Evolutionary conservation across 2,797 vertebrate genomes (phyloP).

Genomic region (Sebastes taczanowskii): DNA sequence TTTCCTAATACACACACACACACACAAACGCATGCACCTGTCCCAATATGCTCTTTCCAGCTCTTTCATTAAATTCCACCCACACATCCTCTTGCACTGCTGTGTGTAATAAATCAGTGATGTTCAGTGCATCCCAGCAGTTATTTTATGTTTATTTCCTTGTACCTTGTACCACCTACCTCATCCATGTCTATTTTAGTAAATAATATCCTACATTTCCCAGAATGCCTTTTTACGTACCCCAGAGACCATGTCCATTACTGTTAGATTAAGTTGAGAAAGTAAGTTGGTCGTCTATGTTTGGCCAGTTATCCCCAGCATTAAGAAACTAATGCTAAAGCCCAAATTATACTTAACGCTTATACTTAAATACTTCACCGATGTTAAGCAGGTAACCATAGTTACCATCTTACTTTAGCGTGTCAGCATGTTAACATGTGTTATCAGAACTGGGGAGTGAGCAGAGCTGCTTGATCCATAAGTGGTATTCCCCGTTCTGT

Average conservation of each 20-base stretch:
- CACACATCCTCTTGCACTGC: slow-evolving; percentile 12
- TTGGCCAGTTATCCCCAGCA: not conserved
- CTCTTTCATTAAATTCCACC: slow-evolving; percentile 39
- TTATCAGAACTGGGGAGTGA: too few relatives aligned
- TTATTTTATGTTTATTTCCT: slow-evolving; percentile 24
- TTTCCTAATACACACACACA: slow-evolving; percentile 16
- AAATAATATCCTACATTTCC: slow-evolving; percentile 13
- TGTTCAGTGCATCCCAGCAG: slow-evolving; percentile 17
- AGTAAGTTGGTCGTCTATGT: not conserved
- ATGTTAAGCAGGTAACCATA: not conserved
- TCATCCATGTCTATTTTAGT: slow-evolving; percentile 21
- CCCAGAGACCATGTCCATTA: not conserved
- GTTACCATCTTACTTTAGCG: not conserved
- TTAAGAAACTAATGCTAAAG: not conserved
- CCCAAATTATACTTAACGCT: not conserved
- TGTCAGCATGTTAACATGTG: not conserved
- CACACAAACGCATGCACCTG: slow-evolving; percentile 14
- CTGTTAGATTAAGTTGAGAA: not conserved
- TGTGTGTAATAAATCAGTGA: slow-evolving; percentile 28
- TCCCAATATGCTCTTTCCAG: slow-evolving; percentile 23
- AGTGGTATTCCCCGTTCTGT: not conserved
- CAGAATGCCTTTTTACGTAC: slow-evolving; percentile 5
- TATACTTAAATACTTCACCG: not conserved
- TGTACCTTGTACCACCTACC: not conserved
- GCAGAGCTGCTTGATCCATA: not conserved